Evolutionary conservation across 2,888 invertebrate species (phyloP), one percentile per base, ranked within the genome.

Genomic region (Agonopterix arenella): DNA sequence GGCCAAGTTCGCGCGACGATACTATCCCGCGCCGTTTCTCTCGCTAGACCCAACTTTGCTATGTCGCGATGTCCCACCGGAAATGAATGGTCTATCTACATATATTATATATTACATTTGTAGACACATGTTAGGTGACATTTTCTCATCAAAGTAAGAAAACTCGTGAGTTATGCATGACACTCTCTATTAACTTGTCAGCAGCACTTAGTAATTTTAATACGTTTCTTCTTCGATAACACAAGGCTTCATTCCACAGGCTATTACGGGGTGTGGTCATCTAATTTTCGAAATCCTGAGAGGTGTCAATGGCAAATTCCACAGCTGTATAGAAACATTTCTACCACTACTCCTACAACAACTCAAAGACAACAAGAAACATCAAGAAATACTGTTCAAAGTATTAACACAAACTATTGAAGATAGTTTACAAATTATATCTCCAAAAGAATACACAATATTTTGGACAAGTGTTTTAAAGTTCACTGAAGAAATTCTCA

Each of bases 211-310:
- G 45, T 13, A 4, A 36, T 44, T 10, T 4, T n/a, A 16, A 4
- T 9, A 5, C n/a, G 40, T 11, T 16, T 8, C 16, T 13, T 43
- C 13, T 43, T 13, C 10, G 8, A 4, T 11, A 11, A 41, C 10
- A 42, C 3, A 16, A 44, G 46, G 28, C 4, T 28, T 50, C 46
- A 10, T 44, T 61, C 90, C 90, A 54, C 77, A 95, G 94, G 93
- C 94, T 54, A 84, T 93, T 11, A 78, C 90, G 48, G 98, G 98
- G 4, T 95, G 96, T 76, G 97, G 97, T 0, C 93, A 94, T 61
- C 89, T 98, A 16, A 88, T 98, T 51, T 98, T 96, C 84, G 97
- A 98, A 89, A 94, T 97, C 50, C 78, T 97, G 44, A 93, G 93
- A 68, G 98, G 98, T 36, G 93, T 96, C 0, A 90, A 92, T 52